Evolutionary conservation across 1,140 invertebrate species (phyloP).

Genomic region (Diachasma alloeum): DNA sequence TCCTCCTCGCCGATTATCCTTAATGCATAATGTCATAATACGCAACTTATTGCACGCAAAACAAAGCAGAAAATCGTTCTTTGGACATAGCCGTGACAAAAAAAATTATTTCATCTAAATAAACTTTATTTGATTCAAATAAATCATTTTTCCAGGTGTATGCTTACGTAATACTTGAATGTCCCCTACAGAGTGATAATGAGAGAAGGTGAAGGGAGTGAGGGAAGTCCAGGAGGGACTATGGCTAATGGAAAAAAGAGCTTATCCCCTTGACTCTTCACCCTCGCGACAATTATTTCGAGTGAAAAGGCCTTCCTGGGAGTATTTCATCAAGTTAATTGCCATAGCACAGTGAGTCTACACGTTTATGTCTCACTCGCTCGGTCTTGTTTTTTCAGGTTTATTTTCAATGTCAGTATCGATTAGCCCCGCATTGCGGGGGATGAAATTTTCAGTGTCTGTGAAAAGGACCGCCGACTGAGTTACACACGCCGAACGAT

Average conservation of each 20-base stretch:
- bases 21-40: too few species aligned
- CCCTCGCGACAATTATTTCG: slow-evolving; percentile 17
- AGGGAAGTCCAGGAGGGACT: background rate
- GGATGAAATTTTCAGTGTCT: background rate
- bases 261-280: background rate
- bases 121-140: too few species aligned
- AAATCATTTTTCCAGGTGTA: too few species aligned
- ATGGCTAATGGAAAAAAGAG: background rate
- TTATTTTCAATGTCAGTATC: background rate
- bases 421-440: background rate
- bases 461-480: background rate
- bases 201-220: too few species aligned
- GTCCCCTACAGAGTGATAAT: too few species aligned
- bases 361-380: background rate
- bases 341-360: background rate
- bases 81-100: too few species aligned
- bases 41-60: too few species aligned
- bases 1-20: too few species aligned
- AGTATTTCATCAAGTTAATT: slow-evolving; percentile 29
- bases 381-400: background rate
- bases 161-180: too few species aligned
- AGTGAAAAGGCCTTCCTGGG: slow-evolving; percentile 19
- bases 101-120: too few species aligned
- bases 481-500: background rate
- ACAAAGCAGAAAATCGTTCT: too few species aligned